These are phyloP conservation scores for Dynastes tityus DNA, from an alignment of 2,888 invertebrate species.

Conservation along the genomic window DNA sequence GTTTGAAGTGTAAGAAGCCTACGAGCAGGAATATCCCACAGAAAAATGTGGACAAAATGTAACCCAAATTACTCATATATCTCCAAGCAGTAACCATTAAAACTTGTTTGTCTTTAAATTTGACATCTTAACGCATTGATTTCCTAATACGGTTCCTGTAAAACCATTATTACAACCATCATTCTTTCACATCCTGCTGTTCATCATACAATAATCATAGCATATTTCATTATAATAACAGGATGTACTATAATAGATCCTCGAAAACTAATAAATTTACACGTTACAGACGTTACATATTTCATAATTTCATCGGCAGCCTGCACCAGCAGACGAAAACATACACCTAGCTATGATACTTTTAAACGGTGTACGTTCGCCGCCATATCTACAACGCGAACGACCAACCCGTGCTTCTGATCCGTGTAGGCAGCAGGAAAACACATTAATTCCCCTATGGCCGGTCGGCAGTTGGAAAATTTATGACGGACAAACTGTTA, in stretches of 20 bases:
- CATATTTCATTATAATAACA: no score
- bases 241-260: neutral
- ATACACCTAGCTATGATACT: slow-evolving; percentile 7
- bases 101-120: no score
- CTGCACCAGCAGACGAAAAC: neutral
- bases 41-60: no score
- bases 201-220: no score
- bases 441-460: slow-evolving; percentile 28
- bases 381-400: slow-evolving; percentile 4
- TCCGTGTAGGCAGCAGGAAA: slow-evolving; percentile 34
- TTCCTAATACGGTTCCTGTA: no score
- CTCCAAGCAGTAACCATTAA: no score
- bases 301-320: slow-evolving; percentile 17
- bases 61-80: no score
- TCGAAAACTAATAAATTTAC: slow-evolving; percentile 17
- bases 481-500: slow-evolving; percentile 47
- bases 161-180: no score
- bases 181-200: no score
- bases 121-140: no score
- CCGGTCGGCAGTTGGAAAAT: slow-evolving; percentile 31
- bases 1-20: no score
- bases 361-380: neutral
- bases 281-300: slow-evolving; percentile 10
- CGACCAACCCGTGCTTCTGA: slow-evolving; percentile 13
- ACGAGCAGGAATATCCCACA: no score